Conservation (phyloP, 2,113 vertebrate species). For the Campylomormyrus tamandua region DNA sequence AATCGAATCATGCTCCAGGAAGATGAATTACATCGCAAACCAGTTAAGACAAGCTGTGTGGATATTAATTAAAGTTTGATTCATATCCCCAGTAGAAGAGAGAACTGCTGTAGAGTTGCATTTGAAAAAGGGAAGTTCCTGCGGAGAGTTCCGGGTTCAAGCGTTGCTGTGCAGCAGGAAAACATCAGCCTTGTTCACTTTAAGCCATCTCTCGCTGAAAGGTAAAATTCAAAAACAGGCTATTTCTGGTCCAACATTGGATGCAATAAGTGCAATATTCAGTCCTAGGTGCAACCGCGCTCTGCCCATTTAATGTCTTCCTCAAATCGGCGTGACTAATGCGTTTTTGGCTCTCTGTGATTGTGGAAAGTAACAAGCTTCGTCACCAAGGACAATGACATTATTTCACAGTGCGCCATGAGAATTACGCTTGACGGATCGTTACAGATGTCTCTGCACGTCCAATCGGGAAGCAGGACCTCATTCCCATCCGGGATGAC, state of each 20-base stretch:
- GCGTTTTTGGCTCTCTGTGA: background rate
- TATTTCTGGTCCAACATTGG: background rate
- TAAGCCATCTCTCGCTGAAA: background rate
- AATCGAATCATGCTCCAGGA: constrained; percentile 62
- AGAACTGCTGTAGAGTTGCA: background rate
- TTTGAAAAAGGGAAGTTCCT: background rate
- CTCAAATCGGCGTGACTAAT: background rate
- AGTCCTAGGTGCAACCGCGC: background rate
- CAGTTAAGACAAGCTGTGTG: constrained; percentile 60
- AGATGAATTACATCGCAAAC: constrained; percentile 67
- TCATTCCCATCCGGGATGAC: background rate
- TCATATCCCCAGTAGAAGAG: constrained; percentile 63
- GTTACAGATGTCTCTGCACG: background rate
- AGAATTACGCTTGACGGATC: background rate
- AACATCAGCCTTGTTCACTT: background rate
- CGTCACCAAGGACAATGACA: background rate
- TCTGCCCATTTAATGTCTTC: background rate
- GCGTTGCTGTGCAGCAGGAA: background rate
- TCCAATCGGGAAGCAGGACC: background rate
- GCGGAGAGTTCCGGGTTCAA: background rate
- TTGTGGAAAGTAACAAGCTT: background rate
- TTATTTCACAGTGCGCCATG: background rate
- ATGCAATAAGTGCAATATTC: background rate
- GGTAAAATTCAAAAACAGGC: background rate
- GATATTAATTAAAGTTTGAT: constrained; percentile 65